Conservation (phyloP, 92 coral and sea anemone species). For the Epizoanthus ramosus region DNA sequence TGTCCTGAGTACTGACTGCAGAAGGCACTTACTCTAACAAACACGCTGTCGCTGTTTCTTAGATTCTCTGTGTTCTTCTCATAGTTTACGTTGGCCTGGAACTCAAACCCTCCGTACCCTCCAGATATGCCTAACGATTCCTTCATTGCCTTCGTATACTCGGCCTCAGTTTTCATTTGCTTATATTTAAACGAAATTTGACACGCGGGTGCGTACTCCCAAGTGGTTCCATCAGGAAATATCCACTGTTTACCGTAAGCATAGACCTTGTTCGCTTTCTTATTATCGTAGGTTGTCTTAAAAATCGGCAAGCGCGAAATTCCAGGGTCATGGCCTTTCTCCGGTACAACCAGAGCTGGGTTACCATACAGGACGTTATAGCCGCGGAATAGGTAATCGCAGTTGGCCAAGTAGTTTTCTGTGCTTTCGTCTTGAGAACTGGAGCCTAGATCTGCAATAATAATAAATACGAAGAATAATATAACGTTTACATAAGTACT, state of each 20-base stretch:
- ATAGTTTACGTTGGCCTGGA: too few species aligned
- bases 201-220: too few species aligned
- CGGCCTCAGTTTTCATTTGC: background rate
- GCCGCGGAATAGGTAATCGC: slow-evolving; percentile 47
- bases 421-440: too few species aligned
- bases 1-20: slow-evolving; percentile 7
- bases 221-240: slow-evolving; percentile 44
- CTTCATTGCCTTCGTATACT: background rate
- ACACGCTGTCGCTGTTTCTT: background rate
- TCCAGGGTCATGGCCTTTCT: slow-evolving; percentile 45
- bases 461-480: too few species aligned
- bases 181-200: too few species aligned
- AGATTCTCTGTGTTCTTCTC: background rate
- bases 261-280: too few species aligned
- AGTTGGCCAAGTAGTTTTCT: slow-evolving; percentile 35
- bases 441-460: too few species aligned
- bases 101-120: slow-evolving; percentile 6
- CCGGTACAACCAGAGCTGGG: slow-evolving; percentile 29
- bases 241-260: too few species aligned
- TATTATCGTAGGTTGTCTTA: too few species aligned
- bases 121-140: background rate
- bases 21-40: background rate
- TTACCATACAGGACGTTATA: too few species aligned
- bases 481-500: too few species aligned
- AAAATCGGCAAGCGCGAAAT: too few species aligned